Conservation (phyloP, 2,113 vertebrate species). For the Cacatua alba region DNA sequence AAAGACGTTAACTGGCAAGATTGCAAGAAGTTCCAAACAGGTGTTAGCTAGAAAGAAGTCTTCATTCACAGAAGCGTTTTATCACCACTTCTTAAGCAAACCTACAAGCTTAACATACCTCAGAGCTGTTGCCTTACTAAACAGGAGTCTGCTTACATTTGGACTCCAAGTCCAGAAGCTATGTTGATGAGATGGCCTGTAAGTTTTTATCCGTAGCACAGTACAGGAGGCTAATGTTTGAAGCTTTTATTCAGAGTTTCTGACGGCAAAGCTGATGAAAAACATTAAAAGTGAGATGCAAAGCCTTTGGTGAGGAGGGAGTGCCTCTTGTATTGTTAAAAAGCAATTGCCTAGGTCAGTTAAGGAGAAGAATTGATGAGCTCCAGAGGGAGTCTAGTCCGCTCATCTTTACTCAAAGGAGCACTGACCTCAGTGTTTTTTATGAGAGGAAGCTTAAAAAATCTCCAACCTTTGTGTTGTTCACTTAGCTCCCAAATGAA, state of each 20-base stretch:
- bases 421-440: not conserved
- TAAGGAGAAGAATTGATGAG: not conserved
- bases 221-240: not conserved
- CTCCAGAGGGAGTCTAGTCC: not conserved
- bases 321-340: not conserved
- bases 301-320: not conserved
- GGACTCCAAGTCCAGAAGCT: not conserved
- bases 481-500: not conserved
- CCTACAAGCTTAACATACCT: not conserved
- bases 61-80: slow-evolving; percentile 38
- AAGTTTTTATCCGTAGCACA: not conserved
- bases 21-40: not conserved
- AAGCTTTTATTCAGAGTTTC: not conserved
- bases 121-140: not conserved
- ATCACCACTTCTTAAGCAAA: not conserved
- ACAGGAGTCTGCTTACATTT: not conserved
- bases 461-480: not conserved
- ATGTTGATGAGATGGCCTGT: not conserved
- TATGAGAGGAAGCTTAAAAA: not conserved
- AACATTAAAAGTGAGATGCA: not conserved
- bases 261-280: slow-evolving; percentile 38
- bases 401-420: not conserved
- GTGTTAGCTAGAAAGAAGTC: not conserved
- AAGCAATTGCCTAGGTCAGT: slow-evolving; percentile 13
- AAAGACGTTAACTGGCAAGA: not conserved